Conservation (phyloP, 2,113 vertebrate species). For the Lucifuga dentata region DNA sequence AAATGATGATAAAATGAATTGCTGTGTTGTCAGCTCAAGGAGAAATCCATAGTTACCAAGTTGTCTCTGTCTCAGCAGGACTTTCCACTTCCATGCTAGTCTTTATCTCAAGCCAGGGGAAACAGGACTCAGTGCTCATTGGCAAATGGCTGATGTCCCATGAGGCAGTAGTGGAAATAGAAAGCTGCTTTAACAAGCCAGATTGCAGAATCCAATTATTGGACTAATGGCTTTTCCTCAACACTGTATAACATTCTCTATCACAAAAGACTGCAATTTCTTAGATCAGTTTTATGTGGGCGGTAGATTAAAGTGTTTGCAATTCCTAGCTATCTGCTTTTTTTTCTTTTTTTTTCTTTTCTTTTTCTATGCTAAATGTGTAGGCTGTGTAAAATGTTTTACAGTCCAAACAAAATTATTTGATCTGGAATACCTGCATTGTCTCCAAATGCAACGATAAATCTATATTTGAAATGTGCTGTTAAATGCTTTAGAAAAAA, state of each 20-base stretch:
- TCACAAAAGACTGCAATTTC: slow-evolving; percentile 53
- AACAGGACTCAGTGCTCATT: slow-evolving; percentile 60
- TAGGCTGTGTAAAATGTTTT: slow-evolving; percentile 31
- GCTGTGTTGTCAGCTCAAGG: slow-evolving; percentile 54
- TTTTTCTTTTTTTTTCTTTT: no score
- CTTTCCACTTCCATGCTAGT: slow-evolving; percentile 60
- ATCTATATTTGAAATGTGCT: slow-evolving; percentile 52
- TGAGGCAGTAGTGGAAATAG: slow-evolving; percentile 71
- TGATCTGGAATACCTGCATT: slow-evolving; percentile 32
- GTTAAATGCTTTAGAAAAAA: slow-evolving; percentile 45
- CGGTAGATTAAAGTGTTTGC: slow-evolving; percentile 46
- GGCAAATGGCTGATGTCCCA: slow-evolving; percentile 64
- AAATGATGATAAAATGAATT: slow-evolving; percentile 51
- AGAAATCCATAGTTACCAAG: slow-evolving; percentile 39
- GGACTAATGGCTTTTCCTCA: slow-evolving; percentile 72
- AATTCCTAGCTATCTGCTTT: slow-evolving; percentile 47
- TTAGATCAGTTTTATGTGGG: slow-evolving; percentile 57
- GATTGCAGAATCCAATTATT: slow-evolving; percentile 78
- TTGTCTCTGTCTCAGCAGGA: slow-evolving; percentile 48
- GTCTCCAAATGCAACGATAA: slow-evolving; percentile 55
- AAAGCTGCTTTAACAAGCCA: slow-evolving; percentile 70
- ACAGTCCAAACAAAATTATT: slow-evolving; percentile 26
- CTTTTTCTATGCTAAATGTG: slow-evolving; percentile 48
- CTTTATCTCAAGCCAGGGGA: slow-evolving; percentile 66
- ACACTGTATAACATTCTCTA: slow-evolving; percentile 57